These are phyloP conservation scores for Drosophila diplacantha DNA, from an alignment of 2,888 invertebrate genomes.

Conservation along the genomic window DNA sequence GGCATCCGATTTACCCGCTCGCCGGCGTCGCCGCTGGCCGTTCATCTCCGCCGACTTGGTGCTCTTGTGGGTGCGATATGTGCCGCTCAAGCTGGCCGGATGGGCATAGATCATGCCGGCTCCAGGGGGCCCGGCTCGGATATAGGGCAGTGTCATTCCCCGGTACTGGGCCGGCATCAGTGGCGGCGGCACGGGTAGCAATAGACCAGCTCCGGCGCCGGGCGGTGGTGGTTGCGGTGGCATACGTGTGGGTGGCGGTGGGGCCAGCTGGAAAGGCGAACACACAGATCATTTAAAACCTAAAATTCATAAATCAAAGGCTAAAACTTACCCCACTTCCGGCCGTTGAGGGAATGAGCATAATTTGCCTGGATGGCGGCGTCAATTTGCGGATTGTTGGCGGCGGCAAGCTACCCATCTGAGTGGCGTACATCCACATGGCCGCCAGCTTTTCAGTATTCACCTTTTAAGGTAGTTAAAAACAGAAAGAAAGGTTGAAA, in stretches of 20 bases:
- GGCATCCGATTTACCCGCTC: constrained; percentile 63
- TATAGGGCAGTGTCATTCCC: constrained; percentile 71
- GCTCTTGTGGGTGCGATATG: constrained; percentile 70
- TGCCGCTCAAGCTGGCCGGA: constrained; percentile 64
- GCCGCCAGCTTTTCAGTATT: constrained; percentile 73
- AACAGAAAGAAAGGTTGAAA: neutral
- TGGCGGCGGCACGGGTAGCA: constrained; percentile 45
- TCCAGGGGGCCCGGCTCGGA: constrained; percentile 58
- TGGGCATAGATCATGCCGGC: constrained; percentile 59
- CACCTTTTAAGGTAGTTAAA: constrained; percentile 40
- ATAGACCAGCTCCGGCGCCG: constrained; percentile 56
- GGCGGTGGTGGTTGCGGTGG: constrained; percentile 54
- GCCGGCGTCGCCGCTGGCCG: constrained; percentile 63
- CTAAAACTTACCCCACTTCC: constrained; percentile 57
- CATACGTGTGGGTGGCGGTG: constrained; percentile 59
- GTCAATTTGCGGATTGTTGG: constrained; percentile 53
- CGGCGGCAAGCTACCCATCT: constrained; percentile 61
- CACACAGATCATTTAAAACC: neutral
- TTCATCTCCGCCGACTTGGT: constrained; percentile 65
- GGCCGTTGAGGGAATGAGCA: constrained; percentile 74
- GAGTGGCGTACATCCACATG: constrained; percentile 74
- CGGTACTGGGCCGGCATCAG: constrained; percentile 53
- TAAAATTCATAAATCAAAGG: neutral
- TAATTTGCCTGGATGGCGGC: constrained; percentile 64
- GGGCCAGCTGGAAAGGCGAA: constrained; percentile 46